A percentile compares a stretch with the other conserved stretches of the same genome.
phyloP scores from a whole-genome alignment of 2,113 vertebrate genomes.

The Scatophagus argus region DNA sequence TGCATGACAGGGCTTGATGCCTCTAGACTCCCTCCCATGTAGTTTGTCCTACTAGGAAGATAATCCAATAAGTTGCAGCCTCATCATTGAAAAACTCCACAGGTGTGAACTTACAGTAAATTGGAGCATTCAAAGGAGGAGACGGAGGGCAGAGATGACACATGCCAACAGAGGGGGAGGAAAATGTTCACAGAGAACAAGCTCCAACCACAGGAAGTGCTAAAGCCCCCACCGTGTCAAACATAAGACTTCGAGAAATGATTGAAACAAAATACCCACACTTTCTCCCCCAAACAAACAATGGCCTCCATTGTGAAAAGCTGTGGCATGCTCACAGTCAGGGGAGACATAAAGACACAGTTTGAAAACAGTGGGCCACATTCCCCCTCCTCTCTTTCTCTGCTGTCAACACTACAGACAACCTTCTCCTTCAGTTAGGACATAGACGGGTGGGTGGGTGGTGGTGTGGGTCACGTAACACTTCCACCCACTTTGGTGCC shows the following conservation, averaged over 20 bases:
- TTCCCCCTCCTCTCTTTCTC: conserved; percentile 31
- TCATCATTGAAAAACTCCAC: conserved; percentile 19
- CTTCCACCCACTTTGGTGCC: conserved; percentile 48
- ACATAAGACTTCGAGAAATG: conserved; percentile 92
- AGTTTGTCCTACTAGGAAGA: neutral
- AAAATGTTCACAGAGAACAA: conserved; percentile 61
- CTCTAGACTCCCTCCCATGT: neutral
- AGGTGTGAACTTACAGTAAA: conserved; percentile 40
- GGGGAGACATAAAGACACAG: conserved; percentile 86
- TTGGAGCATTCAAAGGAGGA: conserved; percentile 15
- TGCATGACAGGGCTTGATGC: neutral
- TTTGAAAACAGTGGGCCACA: conserved; percentile 84
- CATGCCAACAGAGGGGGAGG: conserved; percentile 45
- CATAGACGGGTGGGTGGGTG: conserved; percentile 31
- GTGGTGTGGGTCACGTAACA: conserved; percentile 45
- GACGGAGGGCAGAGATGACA: conserved; percentile 41
- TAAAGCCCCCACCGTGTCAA: conserved; percentile 85
- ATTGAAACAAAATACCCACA: conserved; percentile 90
- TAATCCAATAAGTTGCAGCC: conserved; percentile 19
- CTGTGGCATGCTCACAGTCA: conserved; percentile 85
- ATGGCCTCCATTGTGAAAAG: conserved; percentile 87
- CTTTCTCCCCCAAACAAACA: conserved; percentile 86
- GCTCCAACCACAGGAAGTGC: conserved; percentile 75
- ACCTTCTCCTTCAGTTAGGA: conserved; percentile 60
- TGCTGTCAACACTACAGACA: conserved; percentile 43